Evolutionary conservation across 1,140 invertebrate species (phyloP).

Genomic region (Drosophila sulfurigaster): DNA sequence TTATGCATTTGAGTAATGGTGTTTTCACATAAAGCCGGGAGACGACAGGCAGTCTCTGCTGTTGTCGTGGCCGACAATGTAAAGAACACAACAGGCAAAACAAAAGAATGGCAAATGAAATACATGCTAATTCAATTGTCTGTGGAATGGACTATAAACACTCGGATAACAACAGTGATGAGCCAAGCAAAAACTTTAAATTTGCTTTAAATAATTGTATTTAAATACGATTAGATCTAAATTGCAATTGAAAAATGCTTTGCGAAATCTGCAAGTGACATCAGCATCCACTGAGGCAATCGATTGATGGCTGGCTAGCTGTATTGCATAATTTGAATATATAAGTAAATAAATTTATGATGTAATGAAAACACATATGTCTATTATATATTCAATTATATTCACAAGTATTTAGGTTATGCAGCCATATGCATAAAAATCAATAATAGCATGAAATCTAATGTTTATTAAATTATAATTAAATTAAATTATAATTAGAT

Average conservation of each 20-base stretch:
- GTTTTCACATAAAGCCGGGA: constrained; percentile 30
- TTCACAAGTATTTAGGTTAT: no score
- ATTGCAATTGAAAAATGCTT: constrained; percentile 15
- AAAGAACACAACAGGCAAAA: background rate
- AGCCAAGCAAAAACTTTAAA: background rate
- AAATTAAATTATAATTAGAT: no score
- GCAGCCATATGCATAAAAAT: no score
- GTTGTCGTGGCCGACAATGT: constrained; percentile 35
- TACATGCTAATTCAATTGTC: constrained; percentile 3
- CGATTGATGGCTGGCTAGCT: background rate
- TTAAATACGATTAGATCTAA: background rate
- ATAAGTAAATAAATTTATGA: no score
- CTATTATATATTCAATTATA: no score
- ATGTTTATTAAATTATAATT: no score
- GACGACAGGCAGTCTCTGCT: constrained; percentile 18
- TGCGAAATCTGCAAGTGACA: constrained; percentile 17
- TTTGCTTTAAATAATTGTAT: background rate
- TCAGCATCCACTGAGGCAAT: constrained; percentile 5
- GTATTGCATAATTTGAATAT: no score
- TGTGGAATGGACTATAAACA: background rate
- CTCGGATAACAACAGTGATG: background rate
- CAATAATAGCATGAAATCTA: no score
- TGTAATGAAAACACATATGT: no score
- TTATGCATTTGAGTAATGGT: constrained; percentile 71
- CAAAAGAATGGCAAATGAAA: constrained; percentile 1